These are phyloP conservation scores for Drosophila seclusa DNA, from an alignment of 2,888 invertebrate species.

Conservation along the genomic window DNA sequence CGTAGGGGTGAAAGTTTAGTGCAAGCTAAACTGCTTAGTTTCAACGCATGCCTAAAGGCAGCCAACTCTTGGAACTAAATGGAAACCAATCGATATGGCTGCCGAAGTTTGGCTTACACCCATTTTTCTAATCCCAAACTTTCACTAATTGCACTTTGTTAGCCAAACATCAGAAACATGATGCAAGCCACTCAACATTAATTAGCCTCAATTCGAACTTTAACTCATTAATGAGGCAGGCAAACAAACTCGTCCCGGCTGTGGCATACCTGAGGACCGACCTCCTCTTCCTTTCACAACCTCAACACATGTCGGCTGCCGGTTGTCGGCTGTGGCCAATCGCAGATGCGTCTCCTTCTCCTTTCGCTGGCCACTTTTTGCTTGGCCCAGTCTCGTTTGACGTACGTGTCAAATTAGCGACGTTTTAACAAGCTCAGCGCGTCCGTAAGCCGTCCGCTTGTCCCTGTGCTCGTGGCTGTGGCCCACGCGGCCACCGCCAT, in stretches of 20 bases:
- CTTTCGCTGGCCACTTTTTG: constrained; percentile 35
- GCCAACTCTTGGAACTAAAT: not conserved
- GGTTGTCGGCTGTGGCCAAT: constrained; percentile 18
- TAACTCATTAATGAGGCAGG: constrained; percentile 77
- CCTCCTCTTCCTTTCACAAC: not conserved
- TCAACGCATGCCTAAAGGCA: not conserved
- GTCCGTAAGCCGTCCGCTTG: constrained; percentile 54
- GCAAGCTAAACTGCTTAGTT: not conserved
- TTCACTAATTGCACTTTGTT: constrained; percentile 78
- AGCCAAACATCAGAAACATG: constrained; percentile 48
- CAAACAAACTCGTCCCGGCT: constrained; percentile 61
- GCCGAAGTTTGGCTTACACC: constrained; percentile 18
- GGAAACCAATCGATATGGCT: constrained; percentile 25
- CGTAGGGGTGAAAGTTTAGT: not conserved
- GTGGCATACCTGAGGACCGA: constrained; percentile 27
- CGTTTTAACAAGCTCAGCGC: constrained; percentile 76
- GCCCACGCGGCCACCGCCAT: not conserved
- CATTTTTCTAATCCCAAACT: constrained; percentile 56
- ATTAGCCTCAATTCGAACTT: constrained; percentile 76
- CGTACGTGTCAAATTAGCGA: constrained; percentile 80
- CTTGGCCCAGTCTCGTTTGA: constrained; percentile 49
- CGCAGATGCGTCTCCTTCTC: constrained; percentile 46
- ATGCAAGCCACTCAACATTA: constrained; percentile 72
- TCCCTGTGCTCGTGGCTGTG: constrained; percentile 6
- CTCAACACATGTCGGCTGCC: constrained; percentile 19